Conservation (phyloP, 2,113 vertebrate genomes). For the Ictalurus punctatus region DNA sequence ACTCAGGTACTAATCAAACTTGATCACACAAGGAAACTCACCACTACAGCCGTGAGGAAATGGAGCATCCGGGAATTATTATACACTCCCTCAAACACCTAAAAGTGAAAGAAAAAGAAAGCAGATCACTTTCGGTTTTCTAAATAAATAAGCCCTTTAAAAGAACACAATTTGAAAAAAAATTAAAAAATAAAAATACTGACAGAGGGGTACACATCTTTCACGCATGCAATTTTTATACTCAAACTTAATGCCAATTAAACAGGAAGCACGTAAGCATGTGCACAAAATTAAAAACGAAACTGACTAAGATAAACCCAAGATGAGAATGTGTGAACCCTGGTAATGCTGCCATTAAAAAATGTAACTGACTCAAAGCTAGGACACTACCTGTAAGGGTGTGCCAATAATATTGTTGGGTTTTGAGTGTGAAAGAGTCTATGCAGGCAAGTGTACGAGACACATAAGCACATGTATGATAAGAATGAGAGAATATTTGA, state of each 20-base stretch:
- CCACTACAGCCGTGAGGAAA: conserved; percentile 83
- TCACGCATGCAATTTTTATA: neutral
- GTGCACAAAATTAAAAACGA: neutral
- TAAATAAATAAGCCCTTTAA: no score
- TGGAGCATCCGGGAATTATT: conserved; percentile 84
- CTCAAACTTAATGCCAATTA: neutral
- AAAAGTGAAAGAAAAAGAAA: conserved; percentile 11
- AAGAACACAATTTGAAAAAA: neutral
- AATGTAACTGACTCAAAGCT: neutral
- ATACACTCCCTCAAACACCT: conserved; percentile 84
- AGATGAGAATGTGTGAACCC: no score
- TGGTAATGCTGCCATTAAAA: neutral
- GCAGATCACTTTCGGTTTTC: no score
- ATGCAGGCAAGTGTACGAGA: neutral
- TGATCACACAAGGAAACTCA: conserved; percentile 62
- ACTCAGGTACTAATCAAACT: neutral
- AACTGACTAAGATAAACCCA: neutral
- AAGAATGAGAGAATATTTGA: neutral
- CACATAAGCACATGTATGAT: neutral
- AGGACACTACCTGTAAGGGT: neutral
- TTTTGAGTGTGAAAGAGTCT: neutral
- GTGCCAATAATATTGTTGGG: neutral
- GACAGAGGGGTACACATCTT: neutral
- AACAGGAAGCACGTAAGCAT: neutral
- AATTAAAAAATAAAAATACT: no score